Base-by-base conservation (phyloP, 2,113 vertebrate species). In the Bostrychus sinensis region DNA sequence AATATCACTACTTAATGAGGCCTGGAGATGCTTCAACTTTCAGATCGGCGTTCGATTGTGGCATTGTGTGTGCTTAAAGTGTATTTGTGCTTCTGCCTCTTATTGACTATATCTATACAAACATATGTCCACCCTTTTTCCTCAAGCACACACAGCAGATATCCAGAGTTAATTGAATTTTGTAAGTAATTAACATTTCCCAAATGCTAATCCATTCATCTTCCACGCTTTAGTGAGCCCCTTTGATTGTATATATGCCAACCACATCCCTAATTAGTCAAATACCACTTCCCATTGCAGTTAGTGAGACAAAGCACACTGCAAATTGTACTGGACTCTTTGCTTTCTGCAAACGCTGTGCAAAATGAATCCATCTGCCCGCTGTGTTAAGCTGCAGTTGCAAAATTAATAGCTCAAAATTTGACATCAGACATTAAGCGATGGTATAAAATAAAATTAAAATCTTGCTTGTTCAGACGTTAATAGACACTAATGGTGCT, bases 1-100 rank as follows among this genome's bases (percentile, higher is more conserved):
- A 88, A 90, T 92, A 89, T 86, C 80, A 72, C 80, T 76, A 82
- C 78, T 80, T 90, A 91, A 92, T 90, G 89, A 89, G 85, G 76
- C 85, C 61, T 66, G 72, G 62, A 79, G 66, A 84, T 62, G 68
- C 82, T 62, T 66, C 78, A 61, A 55, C 76, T 74, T 75, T 80
- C 80, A 77, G 86, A 89, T 90, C 86, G 72, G 63, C 88, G 87
- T 85, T 85, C 75, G 88, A 87, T 83, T 80, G 69, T 71, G 56
- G 60, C 23, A n/a, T 42, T 58, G 4, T 65, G 26, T 62, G 55
- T 62, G 54, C 37, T 51, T 17, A 42, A 17, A 20, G 57, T 23
- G 43, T 39, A 45, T 66, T 25, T 51, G 38, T 36, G 34, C 4
- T 28, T 32, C 7, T 38, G 37, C 65, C 54, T 41, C 63, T 17